Conservation (phyloP, 2,113 vertebrate genomes). For the Tetrao urogallus region DNA sequence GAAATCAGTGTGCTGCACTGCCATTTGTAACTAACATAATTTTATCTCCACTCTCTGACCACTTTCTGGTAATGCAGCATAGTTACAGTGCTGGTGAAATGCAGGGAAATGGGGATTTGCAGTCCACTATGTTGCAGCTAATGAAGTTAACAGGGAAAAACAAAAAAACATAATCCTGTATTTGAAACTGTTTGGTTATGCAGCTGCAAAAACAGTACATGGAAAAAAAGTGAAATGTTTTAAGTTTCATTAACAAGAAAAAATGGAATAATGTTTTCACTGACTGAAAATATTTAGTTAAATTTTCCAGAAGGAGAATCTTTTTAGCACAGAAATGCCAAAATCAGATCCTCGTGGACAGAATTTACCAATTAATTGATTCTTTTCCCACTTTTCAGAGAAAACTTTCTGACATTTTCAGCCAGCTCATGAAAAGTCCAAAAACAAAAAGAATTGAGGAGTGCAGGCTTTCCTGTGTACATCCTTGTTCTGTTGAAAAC, state of each 20-base stretch:
- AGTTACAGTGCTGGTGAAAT: not conserved
- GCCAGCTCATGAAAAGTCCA: not conserved
- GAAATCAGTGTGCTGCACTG: not conserved
- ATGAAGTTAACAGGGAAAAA: not conserved
- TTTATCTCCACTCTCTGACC: not conserved
- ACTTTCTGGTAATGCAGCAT: not conserved
- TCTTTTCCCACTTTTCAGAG: not conserved
- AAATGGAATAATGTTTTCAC: not conserved
- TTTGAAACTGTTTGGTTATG: not conserved
- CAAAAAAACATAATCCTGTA: not conserved
- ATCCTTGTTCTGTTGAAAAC: not conserved
- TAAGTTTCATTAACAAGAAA: not conserved
- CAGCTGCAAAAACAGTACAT: not conserved
- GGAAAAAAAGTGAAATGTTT: not conserved
- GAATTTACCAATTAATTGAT: not conserved
- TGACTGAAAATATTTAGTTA: not conserved
- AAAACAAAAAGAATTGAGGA: not conserved
- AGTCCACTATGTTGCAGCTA: not conserved
- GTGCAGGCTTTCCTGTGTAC: not conserved
- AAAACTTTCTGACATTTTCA: not conserved
- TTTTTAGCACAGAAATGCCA: not conserved
- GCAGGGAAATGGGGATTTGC: not conserved
- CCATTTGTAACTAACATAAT: slow-evolving; percentile 2
- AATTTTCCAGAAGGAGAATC: not conserved
- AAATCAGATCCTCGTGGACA: not conserved